A percentile compares a stretch with the other conserved stretches of the same genome.
phyloP scores from a whole-genome alignment of 2,113 vertebrate species.

The Amblyornis subalaris region DNA sequence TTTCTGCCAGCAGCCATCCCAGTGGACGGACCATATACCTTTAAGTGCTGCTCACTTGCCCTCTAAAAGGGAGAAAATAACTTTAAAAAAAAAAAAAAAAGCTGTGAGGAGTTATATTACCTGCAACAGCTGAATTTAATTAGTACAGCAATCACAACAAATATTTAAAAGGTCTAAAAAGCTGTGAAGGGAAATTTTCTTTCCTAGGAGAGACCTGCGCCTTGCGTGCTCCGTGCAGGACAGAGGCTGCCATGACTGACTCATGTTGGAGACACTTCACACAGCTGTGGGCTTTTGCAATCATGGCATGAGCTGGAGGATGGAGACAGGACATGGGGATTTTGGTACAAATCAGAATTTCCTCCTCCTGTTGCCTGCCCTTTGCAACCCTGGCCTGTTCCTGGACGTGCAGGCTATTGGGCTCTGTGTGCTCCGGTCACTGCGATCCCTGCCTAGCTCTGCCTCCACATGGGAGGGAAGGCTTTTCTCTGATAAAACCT shows the following conservation, averaged over 20 bases:
- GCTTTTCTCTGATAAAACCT: neutral
- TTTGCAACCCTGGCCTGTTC: neutral
- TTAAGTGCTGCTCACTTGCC: constrained; percentile 33
- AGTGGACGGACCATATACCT: neutral
- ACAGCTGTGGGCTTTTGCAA: neutral
- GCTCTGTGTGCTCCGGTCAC: accelerated
- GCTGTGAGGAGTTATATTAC: constrained; percentile 54
- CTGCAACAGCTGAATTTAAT: constrained; percentile 63
- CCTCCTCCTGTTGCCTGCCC: accelerated
- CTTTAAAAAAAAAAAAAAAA: neutral
- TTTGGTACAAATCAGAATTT: neutral
- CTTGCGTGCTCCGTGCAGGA: accelerated
- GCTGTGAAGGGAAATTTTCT: constrained; percentile 57
- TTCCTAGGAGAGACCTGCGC: constrained; percentile 3
- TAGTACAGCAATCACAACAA: constrained; percentile 59
- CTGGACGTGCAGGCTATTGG: accelerated
- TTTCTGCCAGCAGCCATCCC: constrained; percentile 22
- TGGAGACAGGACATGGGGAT: neutral
- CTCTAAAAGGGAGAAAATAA: constrained; percentile 31
- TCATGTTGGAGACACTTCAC: neutral
- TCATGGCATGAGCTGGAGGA: neutral
- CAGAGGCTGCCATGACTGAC: neutral
- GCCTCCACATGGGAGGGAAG: neutral
- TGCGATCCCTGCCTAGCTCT: neutral
- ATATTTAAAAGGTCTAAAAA: constrained; percentile 55